phyloP scores from a whole-genome alignment of 1,140 invertebrate species.

The Hormaphis cornu region DNA sequence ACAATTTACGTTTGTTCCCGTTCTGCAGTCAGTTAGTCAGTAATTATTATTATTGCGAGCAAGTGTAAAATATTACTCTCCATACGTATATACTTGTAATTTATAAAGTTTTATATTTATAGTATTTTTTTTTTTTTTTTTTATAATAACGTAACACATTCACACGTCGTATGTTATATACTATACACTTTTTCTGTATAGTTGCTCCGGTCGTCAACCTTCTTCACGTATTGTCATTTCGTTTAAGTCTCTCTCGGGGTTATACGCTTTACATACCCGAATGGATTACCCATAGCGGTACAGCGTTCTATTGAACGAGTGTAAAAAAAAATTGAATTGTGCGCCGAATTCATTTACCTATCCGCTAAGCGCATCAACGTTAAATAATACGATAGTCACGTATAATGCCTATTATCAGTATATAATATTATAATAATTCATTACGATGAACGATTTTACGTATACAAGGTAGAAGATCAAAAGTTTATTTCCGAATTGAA shows the following conservation, averaged over 20 bases:
- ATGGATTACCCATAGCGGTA: constrained; percentile 2
- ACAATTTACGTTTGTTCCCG: too few species aligned
- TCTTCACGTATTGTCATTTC: neutral
- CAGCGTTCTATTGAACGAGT: neutral
- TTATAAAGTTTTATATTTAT: neutral
- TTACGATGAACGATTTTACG: too few species aligned
- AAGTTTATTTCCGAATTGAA: too few species aligned
- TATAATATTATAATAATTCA: too few species aligned
- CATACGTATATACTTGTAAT: neutral
- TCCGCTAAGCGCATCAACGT: neutral
- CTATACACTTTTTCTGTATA: too few species aligned
- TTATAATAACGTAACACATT: neutral
- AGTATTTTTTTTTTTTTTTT: neutral
- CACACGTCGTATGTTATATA: too few species aligned
- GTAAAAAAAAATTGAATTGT: constrained; percentile 8
- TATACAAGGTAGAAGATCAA: too few species aligned
- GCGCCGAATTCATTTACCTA: constrained; percentile 1
- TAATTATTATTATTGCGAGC: too few species aligned
- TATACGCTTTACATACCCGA: neutral
- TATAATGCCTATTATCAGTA: neutral
- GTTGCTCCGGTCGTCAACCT: constrained; percentile 23
- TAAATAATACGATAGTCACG: neutral
- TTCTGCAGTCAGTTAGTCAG: too few species aligned
- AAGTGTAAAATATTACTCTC: neutral
- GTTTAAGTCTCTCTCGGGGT: constrained; percentile 3